Evolutionary conservation across 2,797 vertebrate genomes (phyloP).

Genomic region (Natrix natrix): DNA sequence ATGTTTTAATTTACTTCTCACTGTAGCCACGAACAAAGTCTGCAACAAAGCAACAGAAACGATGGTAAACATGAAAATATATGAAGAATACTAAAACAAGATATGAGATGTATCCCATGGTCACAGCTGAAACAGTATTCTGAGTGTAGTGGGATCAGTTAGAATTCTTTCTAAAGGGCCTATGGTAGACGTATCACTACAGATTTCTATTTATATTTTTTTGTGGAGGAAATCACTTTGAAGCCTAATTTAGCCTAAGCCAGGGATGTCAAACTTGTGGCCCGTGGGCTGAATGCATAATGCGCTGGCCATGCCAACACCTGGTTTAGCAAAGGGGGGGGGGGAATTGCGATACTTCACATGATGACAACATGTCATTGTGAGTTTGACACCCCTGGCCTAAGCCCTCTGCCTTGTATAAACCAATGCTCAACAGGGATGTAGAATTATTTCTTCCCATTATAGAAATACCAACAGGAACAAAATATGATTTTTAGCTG

Average conservation of each 20-base stretch:
- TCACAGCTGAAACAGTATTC: not conserved
- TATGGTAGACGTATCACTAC: not conserved
- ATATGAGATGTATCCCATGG: not conserved
- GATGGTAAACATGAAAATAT: not conserved
- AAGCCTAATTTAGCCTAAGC: not conserved
- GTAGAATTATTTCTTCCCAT: not conserved
- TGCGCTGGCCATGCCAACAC: no score
- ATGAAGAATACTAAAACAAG: not conserved
- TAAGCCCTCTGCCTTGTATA: not conserved
- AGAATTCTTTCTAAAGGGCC: not conserved
- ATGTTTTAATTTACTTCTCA: not conserved
- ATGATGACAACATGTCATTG: no score
- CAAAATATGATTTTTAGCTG: not conserved
- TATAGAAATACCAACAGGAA: not conserved
- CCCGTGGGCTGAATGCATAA: no score
- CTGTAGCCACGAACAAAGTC: not conserved
- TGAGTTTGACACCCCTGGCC: no score
- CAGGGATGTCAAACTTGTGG: no score
- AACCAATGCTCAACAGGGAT: not conserved
- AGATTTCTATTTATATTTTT: not conserved
- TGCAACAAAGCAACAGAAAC: not conserved
- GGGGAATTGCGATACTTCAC: no score
- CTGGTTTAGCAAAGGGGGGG: no score
- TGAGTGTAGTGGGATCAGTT: not conserved
- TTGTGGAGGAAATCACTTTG: not conserved